These are phyloP conservation scores for Oncorhynchus kisutch DNA, from an alignment of 2,113 vertebrate species.

Conservation along the genomic window DNA sequence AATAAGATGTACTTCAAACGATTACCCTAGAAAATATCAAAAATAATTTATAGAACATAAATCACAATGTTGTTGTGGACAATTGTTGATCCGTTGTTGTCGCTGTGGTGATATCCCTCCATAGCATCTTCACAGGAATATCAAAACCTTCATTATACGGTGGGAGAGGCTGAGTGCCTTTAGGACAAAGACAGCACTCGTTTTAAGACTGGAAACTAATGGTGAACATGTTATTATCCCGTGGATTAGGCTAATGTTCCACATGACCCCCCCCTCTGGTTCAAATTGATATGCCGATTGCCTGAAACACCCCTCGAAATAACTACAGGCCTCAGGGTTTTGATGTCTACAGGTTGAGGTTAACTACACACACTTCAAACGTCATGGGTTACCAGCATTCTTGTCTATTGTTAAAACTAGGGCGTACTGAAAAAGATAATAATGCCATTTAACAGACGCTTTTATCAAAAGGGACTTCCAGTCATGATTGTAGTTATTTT, in stretches of 20 bases:
- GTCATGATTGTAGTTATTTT: too few relatives aligned
- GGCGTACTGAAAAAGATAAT: too few relatives aligned
- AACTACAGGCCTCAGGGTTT: background rate
- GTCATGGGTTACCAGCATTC: too few relatives aligned
- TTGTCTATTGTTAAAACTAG: too few relatives aligned
- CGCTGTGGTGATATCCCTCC: background rate
- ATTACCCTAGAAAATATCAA: too few relatives aligned
- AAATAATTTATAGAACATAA: too few relatives aligned
- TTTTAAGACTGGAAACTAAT: constrained; percentile 36
- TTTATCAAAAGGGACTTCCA: too few relatives aligned
- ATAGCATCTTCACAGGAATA: background rate
- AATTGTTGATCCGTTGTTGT: background rate
- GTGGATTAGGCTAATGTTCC: background rate
- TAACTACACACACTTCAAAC: too few relatives aligned
- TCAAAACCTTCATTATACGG: constrained; percentile 31
- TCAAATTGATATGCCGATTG: constrained; percentile 18
- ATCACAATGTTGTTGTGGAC: too few relatives aligned
- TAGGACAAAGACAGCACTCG: constrained; percentile 58
- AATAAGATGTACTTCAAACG: background rate
- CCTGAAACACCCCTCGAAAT: constrained; percentile 1
- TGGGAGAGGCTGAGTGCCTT: constrained; percentile 31
- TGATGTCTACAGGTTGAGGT: too few relatives aligned
- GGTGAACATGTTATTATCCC: constrained; percentile 12
- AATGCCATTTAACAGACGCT: too few relatives aligned
- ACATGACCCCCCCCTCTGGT: constrained; percentile 16